Conservation (phyloP, 2,797 vertebrate species). For the Enteromius paludinosus region DNA sequence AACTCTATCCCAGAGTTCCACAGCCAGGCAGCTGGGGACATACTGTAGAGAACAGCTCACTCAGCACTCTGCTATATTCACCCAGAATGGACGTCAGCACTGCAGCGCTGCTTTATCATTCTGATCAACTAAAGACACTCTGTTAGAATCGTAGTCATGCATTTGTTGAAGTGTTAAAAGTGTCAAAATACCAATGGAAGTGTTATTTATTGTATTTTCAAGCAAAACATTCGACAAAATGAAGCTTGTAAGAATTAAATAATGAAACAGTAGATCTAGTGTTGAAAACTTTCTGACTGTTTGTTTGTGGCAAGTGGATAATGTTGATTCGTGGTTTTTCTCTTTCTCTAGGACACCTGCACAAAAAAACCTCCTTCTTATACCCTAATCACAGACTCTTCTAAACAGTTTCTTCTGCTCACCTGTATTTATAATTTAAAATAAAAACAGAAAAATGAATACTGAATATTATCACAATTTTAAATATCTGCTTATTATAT, state of each 20-base stretch:
- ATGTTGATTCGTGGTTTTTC: not conserved
- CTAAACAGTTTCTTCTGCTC: not conserved
- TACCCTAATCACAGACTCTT: not conserved
- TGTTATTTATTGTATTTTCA: not conserved
- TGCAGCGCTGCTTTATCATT: slow-evolving; percentile 29
- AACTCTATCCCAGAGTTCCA: slow-evolving; percentile 72
- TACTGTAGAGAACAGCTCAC: slow-evolving; percentile 63
- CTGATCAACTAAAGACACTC: slow-evolving; percentile 15
- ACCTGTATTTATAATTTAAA: not conserved
- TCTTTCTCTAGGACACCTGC: not conserved
- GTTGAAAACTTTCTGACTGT: not conserved
- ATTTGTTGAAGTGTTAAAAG: not conserved
- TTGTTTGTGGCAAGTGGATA: slow-evolving; percentile 1
- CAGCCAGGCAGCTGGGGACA: slow-evolving; percentile 57
- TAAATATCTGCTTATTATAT: too few species aligned
- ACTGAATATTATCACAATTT: not conserved
- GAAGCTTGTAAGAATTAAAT: not conserved
- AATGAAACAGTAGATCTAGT: not conserved
- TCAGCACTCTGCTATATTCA: slow-evolving; percentile 71
- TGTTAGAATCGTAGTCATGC: slow-evolving; percentile 13
- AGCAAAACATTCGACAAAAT: not conserved
- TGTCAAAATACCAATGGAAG: not conserved
- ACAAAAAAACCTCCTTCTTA: not conserved
- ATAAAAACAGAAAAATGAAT: not conserved
- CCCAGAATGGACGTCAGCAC: slow-evolving; percentile 47